phyloP scores from a whole-genome alignment of 2,797 vertebrate genomes.

The Dryobates pubescens region DNA sequence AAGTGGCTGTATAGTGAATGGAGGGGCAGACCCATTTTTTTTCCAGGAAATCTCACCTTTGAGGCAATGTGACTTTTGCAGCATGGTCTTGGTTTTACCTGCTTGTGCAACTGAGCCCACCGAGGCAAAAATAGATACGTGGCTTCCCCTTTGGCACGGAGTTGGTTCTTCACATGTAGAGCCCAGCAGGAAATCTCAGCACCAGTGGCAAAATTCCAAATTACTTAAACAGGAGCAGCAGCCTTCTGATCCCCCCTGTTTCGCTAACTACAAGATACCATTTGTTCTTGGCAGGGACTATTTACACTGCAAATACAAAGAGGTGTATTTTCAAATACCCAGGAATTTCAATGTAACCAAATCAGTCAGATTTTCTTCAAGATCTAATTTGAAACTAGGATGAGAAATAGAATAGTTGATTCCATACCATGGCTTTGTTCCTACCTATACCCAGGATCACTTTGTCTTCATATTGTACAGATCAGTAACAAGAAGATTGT shows the following conservation, averaged over 20 bases:
- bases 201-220: conserved; percentile 26
- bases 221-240: conserved; percentile 9
- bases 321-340: background rate
- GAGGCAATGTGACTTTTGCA: background rate
- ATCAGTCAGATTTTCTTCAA: background rate
- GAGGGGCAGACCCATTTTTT: background rate
- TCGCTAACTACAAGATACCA: background rate
- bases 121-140: background rate
- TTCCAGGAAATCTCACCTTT: background rate
- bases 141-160: background rate
- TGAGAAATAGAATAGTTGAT: background rate
- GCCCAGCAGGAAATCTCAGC: conserved; percentile 22
- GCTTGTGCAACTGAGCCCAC: background rate
- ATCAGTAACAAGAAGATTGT: conserved; percentile 8
- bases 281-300: background rate
- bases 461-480: background rate
- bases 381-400: background rate
- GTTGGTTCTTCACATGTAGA: background rate
- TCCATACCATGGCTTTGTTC: background rate
- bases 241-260: background rate
- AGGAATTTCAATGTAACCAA: background rate
- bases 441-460: background rate
- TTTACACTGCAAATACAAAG: conserved; percentile 25
- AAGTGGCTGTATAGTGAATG: background rate
- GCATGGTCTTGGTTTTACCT: background rate